These are phyloP conservation scores for Sympetrum striolatum DNA, from an alignment of 2,888 invertebrate species.

Conservation along the genomic window DNA sequence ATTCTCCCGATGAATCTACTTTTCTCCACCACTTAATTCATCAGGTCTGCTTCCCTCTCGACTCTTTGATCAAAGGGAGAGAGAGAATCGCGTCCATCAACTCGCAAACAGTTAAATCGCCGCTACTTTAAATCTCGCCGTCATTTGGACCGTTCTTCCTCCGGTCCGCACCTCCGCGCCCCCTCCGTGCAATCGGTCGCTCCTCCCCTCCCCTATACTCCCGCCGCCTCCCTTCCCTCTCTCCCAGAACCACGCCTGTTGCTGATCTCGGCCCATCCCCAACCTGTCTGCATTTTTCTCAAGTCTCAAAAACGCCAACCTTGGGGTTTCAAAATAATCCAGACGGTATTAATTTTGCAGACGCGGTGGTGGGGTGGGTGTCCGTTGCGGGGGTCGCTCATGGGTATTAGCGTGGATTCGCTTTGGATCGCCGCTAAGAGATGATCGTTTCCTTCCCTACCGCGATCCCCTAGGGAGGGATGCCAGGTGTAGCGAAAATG, in stretches of 20 bases:
- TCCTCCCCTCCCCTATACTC: not conserved
- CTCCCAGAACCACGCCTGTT: conserved; percentile 34
- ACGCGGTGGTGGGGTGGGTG: not conserved
- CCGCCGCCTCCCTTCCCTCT: not conserved
- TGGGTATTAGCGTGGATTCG: not conserved
- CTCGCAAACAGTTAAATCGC: not conserved
- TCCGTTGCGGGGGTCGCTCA: conserved; percentile 8
- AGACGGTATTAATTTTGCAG: conserved; percentile 44
- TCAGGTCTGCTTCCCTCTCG: too few species aligned
- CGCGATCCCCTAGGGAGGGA: too few species aligned
- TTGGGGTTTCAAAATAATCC: conserved; percentile 44
- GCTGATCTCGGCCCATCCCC: conserved; percentile 33
- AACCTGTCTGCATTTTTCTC: conserved; percentile 39
- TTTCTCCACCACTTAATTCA: too few species aligned
- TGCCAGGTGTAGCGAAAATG: too few species aligned
- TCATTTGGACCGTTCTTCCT: not conserved
- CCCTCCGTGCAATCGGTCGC: not conserved
- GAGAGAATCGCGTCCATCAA: too few species aligned
- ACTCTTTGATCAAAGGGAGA: too few species aligned
- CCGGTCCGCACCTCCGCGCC: not conserved
- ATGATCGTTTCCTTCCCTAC: not conserved
- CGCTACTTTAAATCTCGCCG: not conserved
- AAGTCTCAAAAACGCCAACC: conserved; percentile 42
- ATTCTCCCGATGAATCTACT: too few species aligned
- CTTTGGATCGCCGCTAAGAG: not conserved